A percentile compares a stretch with the other conserved stretches of the same genome.
phyloP scores from a whole-genome alignment of 2,113 vertebrate genomes.

The Hemichromis elongatus region DNA sequence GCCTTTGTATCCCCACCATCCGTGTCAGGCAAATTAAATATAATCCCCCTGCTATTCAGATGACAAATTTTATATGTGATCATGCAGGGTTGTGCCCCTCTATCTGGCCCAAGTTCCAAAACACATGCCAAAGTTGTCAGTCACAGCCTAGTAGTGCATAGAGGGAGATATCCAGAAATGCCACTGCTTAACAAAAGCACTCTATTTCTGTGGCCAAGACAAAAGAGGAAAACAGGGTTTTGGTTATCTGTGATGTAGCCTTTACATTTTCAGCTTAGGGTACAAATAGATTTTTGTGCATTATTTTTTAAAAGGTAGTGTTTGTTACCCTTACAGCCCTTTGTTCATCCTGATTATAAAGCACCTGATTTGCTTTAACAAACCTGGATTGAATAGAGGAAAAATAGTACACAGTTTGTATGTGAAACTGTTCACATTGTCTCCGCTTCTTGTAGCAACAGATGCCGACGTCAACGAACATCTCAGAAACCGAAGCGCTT shows the following conservation, averaged over 20 bases:
- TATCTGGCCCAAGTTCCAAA: conserved; percentile 44
- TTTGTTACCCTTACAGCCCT: not conserved
- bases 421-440: not conserved
- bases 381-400: not conserved
- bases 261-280: conserved; percentile 9
- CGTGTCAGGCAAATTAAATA: conserved; percentile 63
- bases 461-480: conserved; percentile 76
- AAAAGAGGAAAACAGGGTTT: not conserved
- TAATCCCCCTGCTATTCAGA: conserved; percentile 66
- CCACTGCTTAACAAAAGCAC: conserved; percentile 39
- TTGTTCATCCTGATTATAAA: not conserved
- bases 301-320: not conserved
- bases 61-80: conserved; percentile 67
- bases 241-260: not conserved
- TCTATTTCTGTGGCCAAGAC: conserved; percentile 34
- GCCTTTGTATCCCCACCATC: conserved; percentile 35
- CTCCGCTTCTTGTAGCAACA: conserved; percentile 61
- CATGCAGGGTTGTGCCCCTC: conserved; percentile 41
- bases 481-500: conserved; percentile 72
- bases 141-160: conserved; percentile 46
- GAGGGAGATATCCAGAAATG: conserved; percentile 27
- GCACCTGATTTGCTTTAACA: not conserved
- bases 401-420: not conserved
- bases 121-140: conserved; percentile 62
- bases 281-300: not conserved